These are phyloP conservation scores for Liodrosophila aerea DNA, from an alignment of 2,888 invertebrate species.

Conservation along the genomic window DNA sequence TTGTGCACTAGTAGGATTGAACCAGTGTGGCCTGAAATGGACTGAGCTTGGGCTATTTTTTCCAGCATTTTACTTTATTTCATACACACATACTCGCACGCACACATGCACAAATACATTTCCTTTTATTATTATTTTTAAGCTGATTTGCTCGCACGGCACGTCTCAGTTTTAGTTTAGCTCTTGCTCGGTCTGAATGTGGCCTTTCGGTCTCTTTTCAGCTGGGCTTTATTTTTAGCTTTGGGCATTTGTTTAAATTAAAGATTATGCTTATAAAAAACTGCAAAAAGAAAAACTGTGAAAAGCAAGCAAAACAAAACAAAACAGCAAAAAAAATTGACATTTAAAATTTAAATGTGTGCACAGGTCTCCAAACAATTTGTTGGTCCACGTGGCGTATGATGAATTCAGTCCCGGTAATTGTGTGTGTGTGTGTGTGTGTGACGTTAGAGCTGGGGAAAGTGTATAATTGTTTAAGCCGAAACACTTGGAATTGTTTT, in stretches of 20 bases:
- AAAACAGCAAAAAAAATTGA: slow-evolving; percentile 18
- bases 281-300: slow-evolving; percentile 26
- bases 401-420: slow-evolving; percentile 27
- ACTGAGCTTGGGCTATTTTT: slow-evolving; percentile 25
- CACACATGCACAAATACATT: slow-evolving; percentile 15
- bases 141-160: slow-evolving; percentile 68
- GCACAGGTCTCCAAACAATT: slow-evolving; percentile 21
- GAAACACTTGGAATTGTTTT: neutral
- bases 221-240: slow-evolving; percentile 57
- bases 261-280: slow-evolving; percentile 63
- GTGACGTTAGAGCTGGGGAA: slow-evolving; percentile 11
- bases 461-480: neutral
- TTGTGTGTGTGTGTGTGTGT: too few species aligned
- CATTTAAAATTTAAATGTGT: slow-evolving; percentile 64
- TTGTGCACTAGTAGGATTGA: slow-evolving; percentile 3
- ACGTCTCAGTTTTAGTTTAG: slow-evolving; percentile 63
- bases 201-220: slow-evolving; percentile 10
- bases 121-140: slow-evolving; percentile 56
- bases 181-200: slow-evolving; percentile 32
- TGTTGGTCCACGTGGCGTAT: slow-evolving; percentile 48
- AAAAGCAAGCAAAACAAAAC: neutral
- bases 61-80: slow-evolving; percentile 41
- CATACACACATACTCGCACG: slow-evolving; percentile 22
- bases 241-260: slow-evolving; percentile 73
- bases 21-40: neutral